phyloP scores from a whole-genome alignment of 2,797 vertebrate species.

The Pangasius djambal region DNA sequence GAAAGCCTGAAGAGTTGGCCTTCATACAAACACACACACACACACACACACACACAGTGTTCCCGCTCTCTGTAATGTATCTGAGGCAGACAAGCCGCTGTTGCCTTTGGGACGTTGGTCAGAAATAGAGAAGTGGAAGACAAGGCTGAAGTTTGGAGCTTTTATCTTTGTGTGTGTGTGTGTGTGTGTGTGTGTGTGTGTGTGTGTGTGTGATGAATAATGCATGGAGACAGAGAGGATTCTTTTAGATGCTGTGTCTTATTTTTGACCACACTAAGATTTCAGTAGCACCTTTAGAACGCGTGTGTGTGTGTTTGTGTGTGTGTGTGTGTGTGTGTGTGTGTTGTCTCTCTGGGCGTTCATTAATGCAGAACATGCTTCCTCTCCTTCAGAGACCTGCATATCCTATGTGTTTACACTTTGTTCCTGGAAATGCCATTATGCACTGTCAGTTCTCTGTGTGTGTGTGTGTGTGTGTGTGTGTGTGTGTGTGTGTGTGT shows the following conservation, averaged over 20 bases:
- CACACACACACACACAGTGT: slow-evolving; percentile 43
- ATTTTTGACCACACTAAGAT: slow-evolving; percentile 39
- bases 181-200: slow-evolving; percentile 24
- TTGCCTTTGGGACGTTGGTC: slow-evolving; percentile 50
- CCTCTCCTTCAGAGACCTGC: slow-evolving; percentile 14
- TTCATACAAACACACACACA: slow-evolving; percentile 35
- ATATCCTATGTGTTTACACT: slow-evolving; percentile 37
- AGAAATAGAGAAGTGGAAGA: slow-evolving; percentile 49
- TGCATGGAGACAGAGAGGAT: slow-evolving; percentile 47
- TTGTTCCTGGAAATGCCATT: slow-evolving; percentile 58
- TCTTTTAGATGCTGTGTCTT: slow-evolving; percentile 32
- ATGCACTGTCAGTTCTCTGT: slow-evolving; percentile 44
- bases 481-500: slow-evolving; percentile 47
- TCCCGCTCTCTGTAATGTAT: slow-evolving; percentile 50
- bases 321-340: slow-evolving; percentile 6
- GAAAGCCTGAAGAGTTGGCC: slow-evolving; percentile 44
- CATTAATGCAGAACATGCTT: slow-evolving; percentile 27
- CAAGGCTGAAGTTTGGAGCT: slow-evolving; percentile 39
- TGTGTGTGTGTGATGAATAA: slow-evolving; percentile 53
- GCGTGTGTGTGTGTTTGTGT: slow-evolving; percentile 29
- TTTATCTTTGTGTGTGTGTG: slow-evolving; percentile 36
- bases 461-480: slow-evolving; percentile 43
- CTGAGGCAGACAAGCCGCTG: slow-evolving; percentile 39
- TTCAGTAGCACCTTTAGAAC: slow-evolving; percentile 28
- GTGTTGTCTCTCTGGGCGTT: slow-evolving; percentile 7